Evolutionary conservation across 2,797 vertebrate genomes (phyloP).

Genomic region (Masticophis lateralis): DNA sequence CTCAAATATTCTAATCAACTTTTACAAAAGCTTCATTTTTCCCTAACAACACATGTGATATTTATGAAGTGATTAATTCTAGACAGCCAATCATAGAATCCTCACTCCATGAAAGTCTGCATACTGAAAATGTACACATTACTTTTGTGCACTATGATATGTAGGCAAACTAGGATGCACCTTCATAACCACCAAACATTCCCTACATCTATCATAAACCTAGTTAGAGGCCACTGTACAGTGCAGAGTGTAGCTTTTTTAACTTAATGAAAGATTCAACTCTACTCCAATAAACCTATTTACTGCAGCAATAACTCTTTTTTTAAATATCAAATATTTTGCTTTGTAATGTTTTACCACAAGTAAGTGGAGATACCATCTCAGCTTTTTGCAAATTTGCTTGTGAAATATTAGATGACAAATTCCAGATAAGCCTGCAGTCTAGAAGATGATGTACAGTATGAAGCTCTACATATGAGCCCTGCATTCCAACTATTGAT

Average conservation of each 20-base stretch:
- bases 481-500: neutral
- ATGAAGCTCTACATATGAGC: neutral
- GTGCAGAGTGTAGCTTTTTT: neutral
- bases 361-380: neutral
- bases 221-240: neutral
- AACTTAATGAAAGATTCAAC: neutral
- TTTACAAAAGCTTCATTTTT: neutral
- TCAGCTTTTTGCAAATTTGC: neutral
- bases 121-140: neutral
- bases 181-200: neutral
- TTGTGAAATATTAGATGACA: neutral
- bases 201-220: neutral
- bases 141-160: neutral
- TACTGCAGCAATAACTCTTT: neutral
- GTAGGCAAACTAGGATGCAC: neutral
- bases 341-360: neutral
- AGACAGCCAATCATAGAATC: neutral
- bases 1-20: conserved; percentile 19
- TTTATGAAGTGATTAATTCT: conserved; percentile 20
- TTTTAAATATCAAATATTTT: neutral
- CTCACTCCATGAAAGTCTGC: neutral
- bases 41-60: neutral
- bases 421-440: neutral
- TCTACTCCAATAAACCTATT: neutral
- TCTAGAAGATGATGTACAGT: neutral